Conservation (phyloP, 2,797 vertebrate genomes). For the Sebastes umbrosus region DNA sequence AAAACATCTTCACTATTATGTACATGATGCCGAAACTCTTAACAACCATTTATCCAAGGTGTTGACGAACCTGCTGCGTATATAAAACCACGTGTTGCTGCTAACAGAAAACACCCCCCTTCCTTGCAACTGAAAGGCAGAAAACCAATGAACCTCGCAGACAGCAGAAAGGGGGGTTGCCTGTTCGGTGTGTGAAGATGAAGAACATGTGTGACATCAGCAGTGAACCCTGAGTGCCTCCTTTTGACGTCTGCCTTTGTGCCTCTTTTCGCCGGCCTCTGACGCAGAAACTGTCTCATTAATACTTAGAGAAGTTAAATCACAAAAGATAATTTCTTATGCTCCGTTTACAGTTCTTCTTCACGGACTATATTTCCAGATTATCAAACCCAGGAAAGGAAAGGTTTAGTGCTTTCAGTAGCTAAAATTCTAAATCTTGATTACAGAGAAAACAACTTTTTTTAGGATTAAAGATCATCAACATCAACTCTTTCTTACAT, state of each 20-base stretch:
- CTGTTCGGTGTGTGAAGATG: conserved; percentile 36
- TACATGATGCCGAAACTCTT: not conserved
- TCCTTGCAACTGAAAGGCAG: conserved; percentile 5
- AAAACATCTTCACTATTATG: not conserved
- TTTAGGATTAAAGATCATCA: not conserved
- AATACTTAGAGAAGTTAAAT: not conserved
- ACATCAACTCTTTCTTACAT: not conserved
- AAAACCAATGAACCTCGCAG: conserved; percentile 20
- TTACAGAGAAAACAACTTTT: not conserved
- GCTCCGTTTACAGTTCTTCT: not conserved
- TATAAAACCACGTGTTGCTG: conserved; percentile 12
- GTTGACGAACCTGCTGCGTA: not conserved
- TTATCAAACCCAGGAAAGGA: not conserved
- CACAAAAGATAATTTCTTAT: not conserved
- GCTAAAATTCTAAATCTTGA: not conserved
- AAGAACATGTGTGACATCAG: conserved; percentile 55
- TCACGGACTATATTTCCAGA: not conserved
- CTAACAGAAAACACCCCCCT: conserved; percentile 1
- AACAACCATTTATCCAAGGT: not conserved
- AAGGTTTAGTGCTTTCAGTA: no score
- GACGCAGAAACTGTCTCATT: conserved; percentile 25
- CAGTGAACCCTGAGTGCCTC: conserved; percentile 52
- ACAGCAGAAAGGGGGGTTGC: not conserved
- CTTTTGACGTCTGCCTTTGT: conserved; percentile 32
- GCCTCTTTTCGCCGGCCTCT: conserved; percentile 7